phyloP scores from a whole-genome alignment of 2,113 vertebrate genomes.

The Macquaria ambigua region DNA sequence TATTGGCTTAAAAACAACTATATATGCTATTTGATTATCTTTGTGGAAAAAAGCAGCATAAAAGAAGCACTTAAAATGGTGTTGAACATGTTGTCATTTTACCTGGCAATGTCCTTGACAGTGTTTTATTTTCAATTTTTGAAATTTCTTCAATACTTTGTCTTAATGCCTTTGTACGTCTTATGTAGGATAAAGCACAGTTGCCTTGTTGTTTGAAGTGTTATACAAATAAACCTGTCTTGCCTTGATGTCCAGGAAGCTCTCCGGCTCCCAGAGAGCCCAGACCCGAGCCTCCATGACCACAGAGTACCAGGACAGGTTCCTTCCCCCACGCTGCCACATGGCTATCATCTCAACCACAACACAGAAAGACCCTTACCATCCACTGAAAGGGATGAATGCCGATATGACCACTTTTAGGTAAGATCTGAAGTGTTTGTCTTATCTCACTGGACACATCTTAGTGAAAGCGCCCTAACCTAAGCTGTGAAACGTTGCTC shows the following conservation, averaged over 20 bases:
- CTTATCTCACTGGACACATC: not conserved
- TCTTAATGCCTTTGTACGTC: not conserved
- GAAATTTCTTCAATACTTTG: too few relatives aligned
- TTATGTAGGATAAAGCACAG: not conserved
- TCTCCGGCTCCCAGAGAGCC: not conserved
- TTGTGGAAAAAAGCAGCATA: not conserved
- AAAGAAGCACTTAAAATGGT: too few relatives aligned
- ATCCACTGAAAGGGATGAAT: not conserved
- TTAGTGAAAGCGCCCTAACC: too few relatives aligned
- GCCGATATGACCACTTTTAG: not conserved
- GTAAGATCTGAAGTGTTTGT: conserved; percentile 22
- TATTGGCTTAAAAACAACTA: not conserved
- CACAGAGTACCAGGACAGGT: conserved; percentile 70
- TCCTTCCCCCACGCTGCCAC: conserved; percentile 7
- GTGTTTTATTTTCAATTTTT: too few relatives aligned
- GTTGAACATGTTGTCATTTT: not conserved
- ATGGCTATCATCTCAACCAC: fast-evolving
- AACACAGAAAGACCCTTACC: conserved; percentile 15
- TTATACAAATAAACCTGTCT: not conserved
- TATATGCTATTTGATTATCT: not conserved
- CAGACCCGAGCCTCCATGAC: not conserved
- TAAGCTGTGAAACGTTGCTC: not conserved
- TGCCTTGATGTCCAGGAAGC: conserved; percentile 32
- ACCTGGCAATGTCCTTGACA: not conserved
- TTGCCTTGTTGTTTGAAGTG: not conserved